A percentile compares a stretch with the other conserved stretches of the same genome.
These are phyloP conservation scores for Alces alces DNA, from an alignment of 2,113 vertebrate species.

Conservation along the genomic window DNA sequence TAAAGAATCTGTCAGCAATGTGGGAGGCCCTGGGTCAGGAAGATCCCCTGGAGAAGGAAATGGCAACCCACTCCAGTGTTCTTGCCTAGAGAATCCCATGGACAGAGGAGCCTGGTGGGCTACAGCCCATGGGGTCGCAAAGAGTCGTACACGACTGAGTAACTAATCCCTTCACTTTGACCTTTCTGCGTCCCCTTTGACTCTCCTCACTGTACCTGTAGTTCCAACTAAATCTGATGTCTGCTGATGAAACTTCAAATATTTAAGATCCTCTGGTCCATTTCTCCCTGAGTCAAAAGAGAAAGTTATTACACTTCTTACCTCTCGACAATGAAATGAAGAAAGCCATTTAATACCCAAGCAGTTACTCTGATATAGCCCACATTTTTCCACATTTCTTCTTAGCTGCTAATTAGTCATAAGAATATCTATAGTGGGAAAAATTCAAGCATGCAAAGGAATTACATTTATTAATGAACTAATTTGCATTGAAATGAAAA, in stretches of 20 bases:
- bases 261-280: neutral
- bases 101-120: neutral
- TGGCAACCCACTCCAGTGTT: neutral
- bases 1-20: neutral
- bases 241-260: neutral
- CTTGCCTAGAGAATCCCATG: neutral
- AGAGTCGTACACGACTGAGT: neutral
- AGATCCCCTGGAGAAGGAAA: neutral
- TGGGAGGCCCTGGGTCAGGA: neutral
- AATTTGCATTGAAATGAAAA: neutral
- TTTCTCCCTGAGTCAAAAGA: neutral
- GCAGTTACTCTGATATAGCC: neutral
- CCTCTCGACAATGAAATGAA: neutral
- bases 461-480: neutral
- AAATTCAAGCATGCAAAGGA: neutral
- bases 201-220: neutral
- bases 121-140: neutral
- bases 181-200: neutral
- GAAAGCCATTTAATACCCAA: neutral
- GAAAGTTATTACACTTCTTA: neutral
- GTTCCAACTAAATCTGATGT: neutral
- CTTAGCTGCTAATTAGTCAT: neutral
- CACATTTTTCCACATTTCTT: neutral
- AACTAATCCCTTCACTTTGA: neutral
- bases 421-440: neutral